Base-by-base conservation (phyloP, 53 echinoderm and acorn worm genomes). In the Luidia sarsii region DNA sequence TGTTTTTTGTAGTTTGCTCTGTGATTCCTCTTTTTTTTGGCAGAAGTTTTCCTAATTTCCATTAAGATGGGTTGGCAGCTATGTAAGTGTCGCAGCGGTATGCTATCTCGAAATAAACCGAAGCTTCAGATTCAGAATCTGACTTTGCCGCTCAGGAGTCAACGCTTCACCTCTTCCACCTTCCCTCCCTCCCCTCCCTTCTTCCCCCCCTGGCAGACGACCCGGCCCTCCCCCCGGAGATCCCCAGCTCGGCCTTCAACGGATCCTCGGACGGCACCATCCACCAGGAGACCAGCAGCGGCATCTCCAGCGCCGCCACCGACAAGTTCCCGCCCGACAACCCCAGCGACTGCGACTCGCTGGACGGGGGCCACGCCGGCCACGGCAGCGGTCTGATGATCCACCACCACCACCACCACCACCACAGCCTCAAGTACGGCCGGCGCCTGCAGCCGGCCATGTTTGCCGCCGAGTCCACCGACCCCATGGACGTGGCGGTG, bases 211-310 rank as follows among this genome's bases (percentile, higher is more conserved):
- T n/a, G n/a, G n/a, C 85, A 49, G 92, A 74, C 53, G 85, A 92
- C 18, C 77, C 84, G 1, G 62, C 84, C n/a, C 71, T 95, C 4
- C 92, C 96, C 3, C 88, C 90, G 5, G 93, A 93, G 70, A 92
- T 95, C 64, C 96, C 96, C n/a, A 95, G 96, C 82, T 90, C 92
- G 25, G 88, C 93, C 34, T 88, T 93, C 50, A 93, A 95, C 39
- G 92, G 92, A 18, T 95, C 96, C 3, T 94, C 94, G 1, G 92
- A 95, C 46, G 92, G 96, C 18, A 95, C 96, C 48, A 90, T 95
- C 21, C 96, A 95, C 66, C 92, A 92, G 35, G 96, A 95, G 51
- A 90, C 96, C 3, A 95, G 96, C 67, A 95, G 88, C 59, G 92
- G 92, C 13, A 90, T 92, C 33, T 95, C 95, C 15, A 94, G 95